Percentiles rank a stretch among this genome's conserved stretches.
Conservation (phyloP, 1,140 invertebrate species). For the Trissolcus basalis region DNA sequence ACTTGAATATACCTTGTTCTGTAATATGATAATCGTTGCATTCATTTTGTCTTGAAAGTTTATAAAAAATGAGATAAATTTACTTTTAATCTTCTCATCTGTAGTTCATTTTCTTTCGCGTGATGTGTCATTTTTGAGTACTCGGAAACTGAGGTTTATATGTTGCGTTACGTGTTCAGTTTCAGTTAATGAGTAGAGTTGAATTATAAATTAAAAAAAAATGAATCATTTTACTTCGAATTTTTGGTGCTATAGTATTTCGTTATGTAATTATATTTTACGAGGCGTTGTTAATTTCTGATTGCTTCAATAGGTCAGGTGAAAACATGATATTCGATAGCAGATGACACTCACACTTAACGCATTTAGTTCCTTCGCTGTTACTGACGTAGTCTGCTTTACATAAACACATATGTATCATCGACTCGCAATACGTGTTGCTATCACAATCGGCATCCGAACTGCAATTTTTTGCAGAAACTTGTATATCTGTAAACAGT, state of each 20-base stretch:
- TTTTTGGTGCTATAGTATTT: too few species aligned
- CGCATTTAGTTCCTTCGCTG: slow-evolving; percentile 10
- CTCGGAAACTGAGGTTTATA: too few species aligned
- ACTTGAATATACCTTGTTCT: background rate
- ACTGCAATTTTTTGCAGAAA: slow-evolving; percentile 14
- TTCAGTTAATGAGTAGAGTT: too few species aligned
- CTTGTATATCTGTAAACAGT: slow-evolving; percentile 7
- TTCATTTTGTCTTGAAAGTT: background rate
- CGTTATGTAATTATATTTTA: too few species aligned
- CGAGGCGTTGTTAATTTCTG: background rate
- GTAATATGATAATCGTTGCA: background rate
- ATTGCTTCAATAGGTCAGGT: background rate
- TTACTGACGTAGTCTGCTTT: slow-evolving; percentile 20
- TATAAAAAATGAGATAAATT: slow-evolving; percentile 14
- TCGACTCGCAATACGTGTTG: slow-evolving; percentile 5
- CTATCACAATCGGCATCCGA: slow-evolving; percentile 1
- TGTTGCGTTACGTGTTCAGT: too few species aligned
- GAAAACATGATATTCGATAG: background rate
- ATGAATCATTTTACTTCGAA: too few species aligned
- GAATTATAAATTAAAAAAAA: too few species aligned
- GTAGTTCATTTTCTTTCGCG: too few species aligned
- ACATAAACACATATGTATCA: slow-evolving; percentile 22
- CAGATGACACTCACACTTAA: slow-evolving; percentile 17
- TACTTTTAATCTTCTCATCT: slow-evolving; percentile 10
- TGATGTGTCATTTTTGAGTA: background rate